A percentile compares a stretch with the other conserved stretches of the same genome.
phyloP scores from a whole-genome alignment of 2,113 vertebrate genomes.

The Chlamydotis undulata region DNA sequence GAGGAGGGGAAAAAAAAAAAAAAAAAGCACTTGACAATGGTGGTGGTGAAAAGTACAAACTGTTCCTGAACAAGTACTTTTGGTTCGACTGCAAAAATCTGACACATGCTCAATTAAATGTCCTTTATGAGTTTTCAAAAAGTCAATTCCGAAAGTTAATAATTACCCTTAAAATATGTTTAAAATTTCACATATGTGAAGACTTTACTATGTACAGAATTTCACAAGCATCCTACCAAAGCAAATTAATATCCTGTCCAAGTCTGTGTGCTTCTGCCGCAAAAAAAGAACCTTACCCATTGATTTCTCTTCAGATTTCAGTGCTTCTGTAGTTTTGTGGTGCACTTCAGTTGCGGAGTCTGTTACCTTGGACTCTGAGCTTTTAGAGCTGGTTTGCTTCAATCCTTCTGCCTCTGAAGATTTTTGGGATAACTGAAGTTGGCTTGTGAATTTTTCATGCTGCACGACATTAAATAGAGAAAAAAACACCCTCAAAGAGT shows the following conservation, averaged over 20 bases:
- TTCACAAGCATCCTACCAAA: background rate
- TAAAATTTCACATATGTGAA: background rate
- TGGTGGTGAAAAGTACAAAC: background rate
- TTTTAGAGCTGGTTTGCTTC: slow-evolving; percentile 79
- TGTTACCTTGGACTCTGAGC: slow-evolving; percentile 68
- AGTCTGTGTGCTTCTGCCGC: background rate
- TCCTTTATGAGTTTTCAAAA: background rate
- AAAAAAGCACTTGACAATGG: background rate
- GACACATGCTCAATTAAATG: background rate
- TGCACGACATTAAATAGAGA: slow-evolving; percentile 62
- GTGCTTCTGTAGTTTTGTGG: slow-evolving; percentile 78
- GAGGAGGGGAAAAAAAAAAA: too few species aligned
- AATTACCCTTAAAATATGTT: background rate
- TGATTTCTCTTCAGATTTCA: slow-evolving; percentile 87
- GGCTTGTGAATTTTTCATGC: slow-evolving; percentile 99
- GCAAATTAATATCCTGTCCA: background rate
- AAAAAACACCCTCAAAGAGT: background rate
- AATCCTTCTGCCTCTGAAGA: slow-evolving; percentile 79
- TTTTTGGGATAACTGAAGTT: slow-evolving; percentile 92
- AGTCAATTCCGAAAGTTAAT: background rate
- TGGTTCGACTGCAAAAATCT: background rate
- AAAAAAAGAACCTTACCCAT: slow-evolving; percentile 75
- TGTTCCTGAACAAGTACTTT: background rate
- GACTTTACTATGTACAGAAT: background rate
- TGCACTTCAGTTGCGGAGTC: slow-evolving; percentile 73